Base-by-base conservation (phyloP, 2,888 invertebrate genomes). In the Stomorhina lunata region DNA sequence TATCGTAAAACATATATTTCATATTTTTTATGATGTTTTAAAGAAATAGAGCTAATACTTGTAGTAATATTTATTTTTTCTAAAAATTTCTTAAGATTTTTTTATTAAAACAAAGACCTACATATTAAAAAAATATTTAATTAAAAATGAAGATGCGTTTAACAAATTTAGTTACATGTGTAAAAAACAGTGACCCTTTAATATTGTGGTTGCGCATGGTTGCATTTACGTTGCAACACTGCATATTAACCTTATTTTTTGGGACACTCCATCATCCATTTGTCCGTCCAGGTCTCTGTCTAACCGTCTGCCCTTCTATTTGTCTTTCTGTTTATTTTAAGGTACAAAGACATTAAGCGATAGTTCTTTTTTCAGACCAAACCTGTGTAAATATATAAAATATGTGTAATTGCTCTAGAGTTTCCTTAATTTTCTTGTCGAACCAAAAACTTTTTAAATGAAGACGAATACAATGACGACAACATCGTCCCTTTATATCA, bases 401-500 rank as follows among this genome's bases (percentile, higher is more conserved):
- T 66, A 34, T 59, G 50, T 75, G 63, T 81, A 78, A 82, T 79
- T 78, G 59, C 59, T 27, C 22, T 27, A 71, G 69, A 78, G 65
- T 79, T 82, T 75, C 59, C 75, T 82, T 79, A 78, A 82, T 82
- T 82, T 78, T 82, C 69, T 79, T 82, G 82, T 81, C 65, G 72
- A 68, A 32, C 48, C 72, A 22, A 57, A 73, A 59, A 53, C 10
- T 22, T 12, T 32, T 15, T 32, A 68, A 45, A 22, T 6, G 20
- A 20, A n/a, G n/a, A n/a, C n/a, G n/a, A n/a, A n/a, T n/a, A 45
- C 3, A 12, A 55, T 37, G 63, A 73, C 61, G 37, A 73, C 78
- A 53, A 75, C 69, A 81, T 78, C 81, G 81, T 69, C 78, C 73
- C 73, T 72, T 48, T 78, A 81, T 59, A 25, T 57, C n/a, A 53